Evolutionary conservation across 1,140 invertebrate genomes (phyloP).

Genomic region (Gryon sp.): DNA sequence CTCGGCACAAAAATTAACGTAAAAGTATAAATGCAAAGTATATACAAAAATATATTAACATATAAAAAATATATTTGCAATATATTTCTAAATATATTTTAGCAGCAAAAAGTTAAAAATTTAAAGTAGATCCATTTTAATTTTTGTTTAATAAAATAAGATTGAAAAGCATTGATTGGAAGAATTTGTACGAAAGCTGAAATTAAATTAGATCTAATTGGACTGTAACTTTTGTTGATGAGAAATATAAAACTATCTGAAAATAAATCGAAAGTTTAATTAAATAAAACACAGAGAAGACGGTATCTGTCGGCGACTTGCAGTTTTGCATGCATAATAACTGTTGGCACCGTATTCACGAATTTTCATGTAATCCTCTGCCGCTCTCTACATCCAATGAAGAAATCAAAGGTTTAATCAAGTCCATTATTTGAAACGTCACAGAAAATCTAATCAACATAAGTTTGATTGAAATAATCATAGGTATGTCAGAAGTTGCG

Average conservation of each 20-base stretch:
- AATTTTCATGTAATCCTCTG: slow-evolving; percentile 31
- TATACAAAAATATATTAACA: too few species aligned
- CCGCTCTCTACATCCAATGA: too few species aligned
- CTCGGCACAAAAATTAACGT: too few species aligned
- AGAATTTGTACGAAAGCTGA: too few species aligned
- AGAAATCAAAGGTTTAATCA: slow-evolving; percentile 55
- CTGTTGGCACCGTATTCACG: neutral
- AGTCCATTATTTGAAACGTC: slow-evolving; percentile 50
- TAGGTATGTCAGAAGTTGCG: slow-evolving; percentile 52
- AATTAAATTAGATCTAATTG: slow-evolving; percentile 3
- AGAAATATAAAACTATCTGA: slow-evolving; percentile 5
- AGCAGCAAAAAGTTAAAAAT: too few species aligned
- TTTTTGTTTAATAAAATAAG: too few species aligned
- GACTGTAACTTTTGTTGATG: neutral
- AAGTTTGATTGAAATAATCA: slow-evolving; percentile 61
- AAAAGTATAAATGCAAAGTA: too few species aligned
- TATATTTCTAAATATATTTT: too few species aligned
- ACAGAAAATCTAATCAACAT: slow-evolving; percentile 57
- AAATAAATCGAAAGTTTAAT: slow-evolving; percentile 31
- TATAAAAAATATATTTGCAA: too few species aligned
- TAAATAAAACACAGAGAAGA: slow-evolving; percentile 24
- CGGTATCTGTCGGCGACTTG: neutral
- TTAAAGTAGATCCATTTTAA: too few species aligned
- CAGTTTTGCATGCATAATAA: slow-evolving; percentile 28
- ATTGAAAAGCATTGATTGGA: too few species aligned